A percentile compares a stretch with the other conserved stretches of the same genome.
These are phyloP conservation scores for Antheraea mylitta DNA, from an alignment of 1,140 invertebrate genomes.

Conservation along the genomic window DNA sequence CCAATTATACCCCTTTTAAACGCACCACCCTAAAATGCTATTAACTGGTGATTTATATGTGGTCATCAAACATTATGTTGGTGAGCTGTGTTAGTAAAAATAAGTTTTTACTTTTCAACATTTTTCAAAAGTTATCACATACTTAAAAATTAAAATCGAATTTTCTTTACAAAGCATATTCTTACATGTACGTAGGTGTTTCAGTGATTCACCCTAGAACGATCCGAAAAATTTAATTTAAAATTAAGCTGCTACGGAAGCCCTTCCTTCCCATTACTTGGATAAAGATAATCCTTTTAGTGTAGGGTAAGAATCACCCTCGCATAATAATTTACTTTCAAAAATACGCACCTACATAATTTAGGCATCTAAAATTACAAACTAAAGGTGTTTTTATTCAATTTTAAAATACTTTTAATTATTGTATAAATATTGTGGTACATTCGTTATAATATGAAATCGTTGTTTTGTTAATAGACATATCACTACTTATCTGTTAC, in stretches of 20 bases:
- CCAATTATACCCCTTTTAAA: constrained; percentile 70
- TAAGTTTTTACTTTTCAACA: background rate
- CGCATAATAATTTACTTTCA: background rate
- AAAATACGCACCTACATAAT: background rate
- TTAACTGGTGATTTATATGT: constrained; percentile 63
- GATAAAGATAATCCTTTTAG: background rate
- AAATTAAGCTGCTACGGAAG: background rate
- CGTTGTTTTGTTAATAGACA: too few species aligned
- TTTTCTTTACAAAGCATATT: background rate
- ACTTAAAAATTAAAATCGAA: too few species aligned
- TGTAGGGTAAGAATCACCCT: background rate
- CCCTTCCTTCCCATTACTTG: background rate
- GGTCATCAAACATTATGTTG: constrained; percentile 53
- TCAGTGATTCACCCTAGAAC: background rate
- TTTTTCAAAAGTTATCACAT: background rate
- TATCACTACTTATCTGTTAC: too few species aligned
- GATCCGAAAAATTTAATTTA: too few species aligned
- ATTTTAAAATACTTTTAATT: background rate
- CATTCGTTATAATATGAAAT: too few species aligned
- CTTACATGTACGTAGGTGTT: background rate
- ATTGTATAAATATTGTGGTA: too few species aligned
- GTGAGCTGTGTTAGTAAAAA: constrained; percentile 31
- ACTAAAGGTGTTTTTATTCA: background rate
- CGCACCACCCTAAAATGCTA: constrained; percentile 52
- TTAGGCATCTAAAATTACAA: background rate